phyloP scores from a whole-genome alignment of 2,888 invertebrate species.

The Hirtodrosophila trivittata region DNA sequence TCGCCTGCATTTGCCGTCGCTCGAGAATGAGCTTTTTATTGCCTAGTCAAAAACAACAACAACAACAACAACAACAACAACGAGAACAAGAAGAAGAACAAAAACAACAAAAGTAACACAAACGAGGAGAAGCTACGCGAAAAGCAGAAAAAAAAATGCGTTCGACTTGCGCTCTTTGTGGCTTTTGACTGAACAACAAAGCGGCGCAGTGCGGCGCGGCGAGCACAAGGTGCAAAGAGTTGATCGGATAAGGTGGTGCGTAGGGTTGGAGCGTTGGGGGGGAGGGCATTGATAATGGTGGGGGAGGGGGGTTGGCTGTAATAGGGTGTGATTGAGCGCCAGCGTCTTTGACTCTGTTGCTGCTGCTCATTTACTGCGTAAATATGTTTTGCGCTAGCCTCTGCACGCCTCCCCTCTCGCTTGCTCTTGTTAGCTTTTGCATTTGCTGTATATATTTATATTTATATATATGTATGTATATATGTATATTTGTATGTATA shows the following conservation, averaged over 20 bases:
- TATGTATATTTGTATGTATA: constrained; percentile 12
- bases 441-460: constrained; percentile 23
- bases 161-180: neutral
- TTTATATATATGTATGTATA: constrained; percentile 9
- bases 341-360: constrained; percentile 64
- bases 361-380: constrained; percentile 67
- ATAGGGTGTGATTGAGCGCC: constrained; percentile 50
- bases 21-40: constrained; percentile 42
- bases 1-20: constrained; percentile 34
- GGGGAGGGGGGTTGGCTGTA: neutral
- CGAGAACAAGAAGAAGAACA: neutral
- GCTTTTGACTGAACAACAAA: neutral
- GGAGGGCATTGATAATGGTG: neutral
- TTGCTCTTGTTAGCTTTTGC: constrained; percentile 33
- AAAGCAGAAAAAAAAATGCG: no score
- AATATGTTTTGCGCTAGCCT: constrained; percentile 45
- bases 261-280: constrained; percentile 1
- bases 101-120: no score
- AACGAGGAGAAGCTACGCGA: no score
- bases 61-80: neutral
- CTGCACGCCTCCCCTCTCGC: no score
- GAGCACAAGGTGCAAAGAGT: constrained; percentile 45
- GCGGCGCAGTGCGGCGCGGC: constrained; percentile 2
- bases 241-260: constrained; percentile 29
- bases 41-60: constrained; percentile 20